Percentiles rank a stretch among this genome's conserved stretches.
Conservation (phyloP, 1,140 invertebrate genomes). For the Diorhabda carinulata region DNA sequence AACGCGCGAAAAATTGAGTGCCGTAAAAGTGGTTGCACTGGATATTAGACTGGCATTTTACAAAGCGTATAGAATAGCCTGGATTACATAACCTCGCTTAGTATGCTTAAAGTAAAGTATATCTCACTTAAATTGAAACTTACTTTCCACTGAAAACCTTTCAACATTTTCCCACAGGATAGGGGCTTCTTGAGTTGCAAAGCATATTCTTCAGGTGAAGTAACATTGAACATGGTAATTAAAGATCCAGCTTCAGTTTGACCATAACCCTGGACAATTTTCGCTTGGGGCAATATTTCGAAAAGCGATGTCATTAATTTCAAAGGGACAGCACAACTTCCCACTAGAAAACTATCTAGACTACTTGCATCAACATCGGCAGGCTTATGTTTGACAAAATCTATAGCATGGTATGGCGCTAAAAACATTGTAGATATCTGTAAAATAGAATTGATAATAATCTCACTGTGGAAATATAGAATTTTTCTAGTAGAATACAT, state of each 20-base stretch:
- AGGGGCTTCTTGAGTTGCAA: background rate
- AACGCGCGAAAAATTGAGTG: too few relatives aligned
- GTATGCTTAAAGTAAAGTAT: too few relatives aligned
- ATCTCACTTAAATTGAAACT: background rate
- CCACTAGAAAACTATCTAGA: background rate
- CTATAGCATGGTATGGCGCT: background rate
- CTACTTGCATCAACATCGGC: background rate
- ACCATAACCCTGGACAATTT: background rate
- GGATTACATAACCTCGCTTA: too few relatives aligned
- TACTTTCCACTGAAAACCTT: background rate
- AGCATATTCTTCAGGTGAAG: background rate
- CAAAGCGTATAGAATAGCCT: too few relatives aligned
- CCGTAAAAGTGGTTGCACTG: too few relatives aligned
- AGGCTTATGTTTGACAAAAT: background rate
- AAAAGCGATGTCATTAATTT: background rate
- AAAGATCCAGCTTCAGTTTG: background rate
- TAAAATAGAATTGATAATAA: background rate
- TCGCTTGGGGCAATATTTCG: background rate
- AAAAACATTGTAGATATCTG: background rate
- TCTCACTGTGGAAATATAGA: too few relatives aligned
- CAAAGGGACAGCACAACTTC: background rate
- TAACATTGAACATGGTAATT: background rate
- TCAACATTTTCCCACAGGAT: background rate
- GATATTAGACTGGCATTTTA: too few relatives aligned
- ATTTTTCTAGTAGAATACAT: too few relatives aligned